phyloP scores from a whole-genome alignment of 2,888 invertebrate genomes.

The Zootermopsis nevadensis region DNA sequence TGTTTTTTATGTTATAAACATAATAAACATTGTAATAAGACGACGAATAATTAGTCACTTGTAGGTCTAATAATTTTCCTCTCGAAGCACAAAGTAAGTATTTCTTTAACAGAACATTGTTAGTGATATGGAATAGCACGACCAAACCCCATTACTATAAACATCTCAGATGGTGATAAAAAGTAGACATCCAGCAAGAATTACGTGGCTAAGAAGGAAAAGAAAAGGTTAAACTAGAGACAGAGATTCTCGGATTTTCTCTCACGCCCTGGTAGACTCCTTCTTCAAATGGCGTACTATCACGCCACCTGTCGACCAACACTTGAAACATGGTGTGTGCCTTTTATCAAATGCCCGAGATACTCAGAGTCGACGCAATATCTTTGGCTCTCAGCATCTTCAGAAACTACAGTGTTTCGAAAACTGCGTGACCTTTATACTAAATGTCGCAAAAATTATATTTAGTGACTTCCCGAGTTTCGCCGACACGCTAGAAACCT shows the following conservation, averaged over 20 bases:
- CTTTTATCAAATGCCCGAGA: neutral
- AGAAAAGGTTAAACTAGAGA: neutral
- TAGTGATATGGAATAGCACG: neutral
- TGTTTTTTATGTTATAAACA: neutral
- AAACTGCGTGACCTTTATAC: neutral
- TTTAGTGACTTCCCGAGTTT: no score
- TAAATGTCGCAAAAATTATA: neutral
- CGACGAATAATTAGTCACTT: neutral
- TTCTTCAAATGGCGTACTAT: conserved; percentile 2
- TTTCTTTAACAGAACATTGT: neutral
- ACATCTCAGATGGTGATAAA: conserved; percentile 11
- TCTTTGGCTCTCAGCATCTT: neutral
- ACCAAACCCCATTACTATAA: conserved; percentile 6
- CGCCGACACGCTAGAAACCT: no score
- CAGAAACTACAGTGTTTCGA: neutral
- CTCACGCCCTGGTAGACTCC: neutral
- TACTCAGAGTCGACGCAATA: neutral
- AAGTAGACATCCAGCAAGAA: neutral
- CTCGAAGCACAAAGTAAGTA: neutral
- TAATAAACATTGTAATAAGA: neutral
- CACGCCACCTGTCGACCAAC: conserved; percentile 8
- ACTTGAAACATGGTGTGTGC: conserved; percentile 1
- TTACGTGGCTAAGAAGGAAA: neutral
- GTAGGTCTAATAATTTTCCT: neutral
- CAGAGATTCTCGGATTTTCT: neutral